Conservation (phyloP, 2,888 invertebrate genomes). For the Griposia aprilina region DNA sequence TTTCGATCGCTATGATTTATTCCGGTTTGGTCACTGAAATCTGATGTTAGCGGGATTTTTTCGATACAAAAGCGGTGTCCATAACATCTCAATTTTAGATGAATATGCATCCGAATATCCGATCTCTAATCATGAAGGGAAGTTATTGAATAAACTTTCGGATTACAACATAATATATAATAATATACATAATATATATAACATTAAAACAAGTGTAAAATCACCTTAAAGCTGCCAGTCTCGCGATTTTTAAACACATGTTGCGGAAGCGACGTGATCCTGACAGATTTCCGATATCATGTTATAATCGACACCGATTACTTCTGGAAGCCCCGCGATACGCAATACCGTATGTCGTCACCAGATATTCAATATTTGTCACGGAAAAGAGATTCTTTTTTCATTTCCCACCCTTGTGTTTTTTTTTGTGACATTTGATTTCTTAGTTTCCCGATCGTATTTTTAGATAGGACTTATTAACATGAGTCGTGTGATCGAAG, state of each 20-base stretch:
- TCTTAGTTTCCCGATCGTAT: slow-evolving; percentile 22
- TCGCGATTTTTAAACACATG: slow-evolving; percentile 85
- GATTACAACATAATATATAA: too few species aligned
- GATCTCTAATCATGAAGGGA: not conserved
- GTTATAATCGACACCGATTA: slow-evolving; percentile 87
- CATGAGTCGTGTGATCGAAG: slow-evolving; percentile 3
- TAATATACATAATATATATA: too few species aligned
- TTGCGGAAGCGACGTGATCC: slow-evolving; percentile 81
- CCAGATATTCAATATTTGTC: slow-evolving; percentile 76
- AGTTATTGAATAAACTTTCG: not conserved
- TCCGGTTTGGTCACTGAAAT: too few species aligned
- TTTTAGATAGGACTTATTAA: slow-evolving; percentile 24
- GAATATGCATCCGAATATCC: too few species aligned
- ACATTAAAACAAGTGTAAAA: slow-evolving; percentile 59
- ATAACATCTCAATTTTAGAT: too few species aligned
- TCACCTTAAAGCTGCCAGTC: slow-evolving; percentile 66
- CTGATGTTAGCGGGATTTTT: too few species aligned
- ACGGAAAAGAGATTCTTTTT: slow-evolving; percentile 57
- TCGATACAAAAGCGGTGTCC: too few species aligned
- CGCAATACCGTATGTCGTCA: slow-evolving; percentile 73
- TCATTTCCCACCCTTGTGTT: slow-evolving; percentile 41
- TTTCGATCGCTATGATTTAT: too few species aligned
- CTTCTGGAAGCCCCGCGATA: slow-evolving; percentile 83
- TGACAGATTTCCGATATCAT: slow-evolving; percentile 89
- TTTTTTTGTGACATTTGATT: slow-evolving; percentile 42